These are phyloP conservation scores for Cairina moschata DNA, from an alignment of 2,113 vertebrate genomes.

Conservation along the genomic window DNA sequence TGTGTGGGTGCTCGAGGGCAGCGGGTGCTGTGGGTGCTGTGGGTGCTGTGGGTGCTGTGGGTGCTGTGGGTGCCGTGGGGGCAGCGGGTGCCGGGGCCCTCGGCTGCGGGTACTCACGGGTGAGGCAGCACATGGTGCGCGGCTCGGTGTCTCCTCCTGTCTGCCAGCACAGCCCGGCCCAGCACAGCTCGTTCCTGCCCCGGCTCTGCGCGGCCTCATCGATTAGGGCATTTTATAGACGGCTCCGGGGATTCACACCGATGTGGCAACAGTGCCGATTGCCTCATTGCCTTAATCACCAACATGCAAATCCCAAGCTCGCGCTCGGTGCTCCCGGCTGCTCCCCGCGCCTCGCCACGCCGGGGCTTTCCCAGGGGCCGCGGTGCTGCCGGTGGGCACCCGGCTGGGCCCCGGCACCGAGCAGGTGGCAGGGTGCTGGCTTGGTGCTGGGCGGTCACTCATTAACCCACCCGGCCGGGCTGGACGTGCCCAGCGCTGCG, in stretches of 20 bases:
- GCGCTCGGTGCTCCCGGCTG: neutral
- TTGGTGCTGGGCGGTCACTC: neutral
- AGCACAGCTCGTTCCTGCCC: neutral
- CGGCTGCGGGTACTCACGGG: conserved; percentile 28
- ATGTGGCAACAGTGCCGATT: conserved; percentile 49
- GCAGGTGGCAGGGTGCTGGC: accelerated
- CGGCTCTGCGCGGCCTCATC: conserved; percentile 38
- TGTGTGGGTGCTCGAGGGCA: neutral
- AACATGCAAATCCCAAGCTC: neutral
- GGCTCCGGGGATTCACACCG: conserved; percentile 44
- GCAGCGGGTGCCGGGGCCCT: neutral
- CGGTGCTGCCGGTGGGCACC: neutral
- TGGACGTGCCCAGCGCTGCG: accelerated
- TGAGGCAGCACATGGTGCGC: conserved; percentile 10
- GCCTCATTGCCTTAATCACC: conserved; percentile 63
- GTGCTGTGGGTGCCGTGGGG: neutral
- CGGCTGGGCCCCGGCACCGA: accelerated
- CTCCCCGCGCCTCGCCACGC: neutral
- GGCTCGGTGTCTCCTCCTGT: neutral
- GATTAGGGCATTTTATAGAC: conserved; percentile 56
- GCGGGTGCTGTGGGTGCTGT: neutral
- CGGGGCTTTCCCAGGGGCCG: neutral
- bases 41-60: neutral
- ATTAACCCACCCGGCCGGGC: neutral
- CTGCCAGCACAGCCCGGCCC: neutral